Evolutionary conservation across 2,888 invertebrate genomes (phyloP).

Genomic region (Chaitophorus viminalis): DNA sequence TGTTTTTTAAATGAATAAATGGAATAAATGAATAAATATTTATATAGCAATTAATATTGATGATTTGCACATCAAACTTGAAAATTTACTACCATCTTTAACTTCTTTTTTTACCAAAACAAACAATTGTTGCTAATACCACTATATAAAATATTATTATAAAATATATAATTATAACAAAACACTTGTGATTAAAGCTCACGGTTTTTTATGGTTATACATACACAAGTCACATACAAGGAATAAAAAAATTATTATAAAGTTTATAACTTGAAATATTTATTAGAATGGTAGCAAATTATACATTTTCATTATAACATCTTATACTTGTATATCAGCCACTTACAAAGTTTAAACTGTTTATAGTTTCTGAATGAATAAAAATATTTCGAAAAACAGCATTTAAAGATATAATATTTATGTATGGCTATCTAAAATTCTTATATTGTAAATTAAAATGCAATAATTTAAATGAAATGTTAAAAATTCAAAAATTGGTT

Average conservation of each 20-base stretch:
- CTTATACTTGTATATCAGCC: slow-evolving; percentile 4
- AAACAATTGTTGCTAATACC: too few relatives aligned
- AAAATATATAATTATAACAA: too few relatives aligned
- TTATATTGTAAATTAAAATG: slow-evolving; percentile 39
- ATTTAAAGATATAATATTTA: not conserved
- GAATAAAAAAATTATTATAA: not conserved
- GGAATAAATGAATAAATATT: too few relatives aligned
- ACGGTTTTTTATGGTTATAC: too few relatives aligned
- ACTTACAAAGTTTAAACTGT: not conserved
- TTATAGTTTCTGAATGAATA: not conserved
- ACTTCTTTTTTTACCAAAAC: too few relatives aligned
- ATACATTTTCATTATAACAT: not conserved
- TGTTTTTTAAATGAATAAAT: too few relatives aligned
- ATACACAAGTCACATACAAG: too few relatives aligned
- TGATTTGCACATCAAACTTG: too few relatives aligned
- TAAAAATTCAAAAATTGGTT: slow-evolving; percentile 6
- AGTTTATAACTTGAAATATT: slow-evolving; percentile 12
- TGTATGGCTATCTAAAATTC: not conserved
- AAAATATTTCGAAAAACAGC: not conserved
- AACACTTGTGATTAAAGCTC: too few relatives aligned
- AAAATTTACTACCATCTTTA: too few relatives aligned
- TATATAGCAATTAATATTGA: too few relatives aligned
- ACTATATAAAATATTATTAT: too few relatives aligned
- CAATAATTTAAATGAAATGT: slow-evolving; percentile 11
- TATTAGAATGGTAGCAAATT: not conserved